Conservation (phyloP, 2,797 vertebrate species). For the Cirrhinus mrigala region DNA sequence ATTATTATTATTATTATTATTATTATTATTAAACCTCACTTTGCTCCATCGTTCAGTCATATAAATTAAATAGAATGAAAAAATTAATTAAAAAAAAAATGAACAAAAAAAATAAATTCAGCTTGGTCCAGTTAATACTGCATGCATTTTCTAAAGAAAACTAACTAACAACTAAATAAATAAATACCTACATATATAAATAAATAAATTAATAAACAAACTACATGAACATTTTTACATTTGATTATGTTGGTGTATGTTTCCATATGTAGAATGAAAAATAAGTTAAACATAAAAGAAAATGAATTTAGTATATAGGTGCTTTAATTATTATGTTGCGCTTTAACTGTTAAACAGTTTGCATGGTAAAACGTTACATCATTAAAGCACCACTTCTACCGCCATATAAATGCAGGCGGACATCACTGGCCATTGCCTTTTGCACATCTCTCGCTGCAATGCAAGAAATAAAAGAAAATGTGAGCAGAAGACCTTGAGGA, state of each 20-base stretch:
- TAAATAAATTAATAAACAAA: background rate
- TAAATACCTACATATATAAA: too few relatives aligned
- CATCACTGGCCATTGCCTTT: background rate
- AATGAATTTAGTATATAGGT: too few relatives aligned
- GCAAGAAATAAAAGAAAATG: background rate
- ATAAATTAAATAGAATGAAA: background rate
- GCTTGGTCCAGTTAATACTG: background rate
- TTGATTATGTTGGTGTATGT: background rate
- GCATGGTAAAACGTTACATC: too few relatives aligned
- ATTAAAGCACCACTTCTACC: background rate
- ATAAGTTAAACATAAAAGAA: background rate
- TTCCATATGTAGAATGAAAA: background rate
- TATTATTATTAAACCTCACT: too few relatives aligned
- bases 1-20: too few relatives aligned
- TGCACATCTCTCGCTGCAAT: background rate
- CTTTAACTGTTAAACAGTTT: too few relatives aligned
- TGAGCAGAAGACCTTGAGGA: slow-evolving; percentile 13
- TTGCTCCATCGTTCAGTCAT: too few relatives aligned
- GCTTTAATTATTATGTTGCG: too few relatives aligned
- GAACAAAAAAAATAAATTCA: background rate
- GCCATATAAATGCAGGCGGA: background rate
- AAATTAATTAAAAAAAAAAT: background rate
- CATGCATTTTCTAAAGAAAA: too few relatives aligned
- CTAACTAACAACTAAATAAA: too few relatives aligned
- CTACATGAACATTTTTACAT: too few relatives aligned